These are phyloP conservation scores for Florisuga fusca DNA, from an alignment of 2,797 vertebrate genomes.

Conservation along the genomic window DNA sequence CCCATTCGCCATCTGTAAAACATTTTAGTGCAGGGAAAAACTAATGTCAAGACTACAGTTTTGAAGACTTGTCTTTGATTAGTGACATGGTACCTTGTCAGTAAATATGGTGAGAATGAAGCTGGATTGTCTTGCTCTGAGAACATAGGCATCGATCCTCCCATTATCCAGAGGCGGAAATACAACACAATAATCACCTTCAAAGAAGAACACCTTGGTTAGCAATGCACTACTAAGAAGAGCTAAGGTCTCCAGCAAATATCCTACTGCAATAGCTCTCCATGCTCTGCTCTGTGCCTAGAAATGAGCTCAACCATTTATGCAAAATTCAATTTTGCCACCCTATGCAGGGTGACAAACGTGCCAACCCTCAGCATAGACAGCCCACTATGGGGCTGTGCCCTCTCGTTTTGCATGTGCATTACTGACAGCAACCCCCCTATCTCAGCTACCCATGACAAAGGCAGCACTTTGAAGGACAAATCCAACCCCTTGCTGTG, in stretches of 20 bases:
- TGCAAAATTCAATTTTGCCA: neutral
- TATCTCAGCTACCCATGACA: neutral
- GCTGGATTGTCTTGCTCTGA: constrained; percentile 98
- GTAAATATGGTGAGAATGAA: constrained; percentile 91
- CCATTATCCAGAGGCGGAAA: constrained; percentile 94
- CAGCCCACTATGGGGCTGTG: accelerated
- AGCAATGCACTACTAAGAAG: neutral
- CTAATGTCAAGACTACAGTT: neutral
- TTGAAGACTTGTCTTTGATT: neutral
- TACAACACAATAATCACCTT: constrained; percentile 90
- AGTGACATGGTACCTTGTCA: constrained; percentile 86
- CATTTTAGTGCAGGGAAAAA: neutral
- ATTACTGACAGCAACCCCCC: neutral
- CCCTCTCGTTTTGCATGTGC: accelerated
- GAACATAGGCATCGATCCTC: constrained; percentile 96
- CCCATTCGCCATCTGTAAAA: neutral
- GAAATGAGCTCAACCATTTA: neutral
- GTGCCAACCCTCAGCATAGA: neutral
- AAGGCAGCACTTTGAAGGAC: neutral
- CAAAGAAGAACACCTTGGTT: constrained; percentile 13
- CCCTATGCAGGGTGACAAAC: neutral
- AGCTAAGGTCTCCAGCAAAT: neutral
- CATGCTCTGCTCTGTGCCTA: neutral
- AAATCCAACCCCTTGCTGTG: neutral
- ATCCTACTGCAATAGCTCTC: neutral